phyloP scores from a whole-genome alignment of 64 coral and sea anemone species.

The Anthopleura sola region DNA sequence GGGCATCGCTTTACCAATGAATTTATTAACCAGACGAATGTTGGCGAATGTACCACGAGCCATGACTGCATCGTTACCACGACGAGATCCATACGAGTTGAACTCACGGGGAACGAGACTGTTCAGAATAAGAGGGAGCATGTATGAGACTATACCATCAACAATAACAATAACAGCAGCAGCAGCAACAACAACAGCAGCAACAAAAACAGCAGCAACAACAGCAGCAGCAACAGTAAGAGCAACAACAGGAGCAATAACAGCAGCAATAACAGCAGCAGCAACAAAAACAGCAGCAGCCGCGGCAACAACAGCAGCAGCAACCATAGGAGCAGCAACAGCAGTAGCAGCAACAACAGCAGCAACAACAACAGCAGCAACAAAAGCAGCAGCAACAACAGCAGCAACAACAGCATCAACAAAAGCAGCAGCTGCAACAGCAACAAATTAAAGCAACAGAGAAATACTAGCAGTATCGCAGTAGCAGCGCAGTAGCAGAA shows the following conservation, averaged over 20 bases:
- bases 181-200: background rate
- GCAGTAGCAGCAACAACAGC: background rate
- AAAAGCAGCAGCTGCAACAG: background rate
- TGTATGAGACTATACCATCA: background rate
- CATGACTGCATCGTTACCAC: constrained; percentile 98
- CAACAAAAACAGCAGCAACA: background rate
- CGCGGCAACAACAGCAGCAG: background rate
- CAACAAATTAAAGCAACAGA: background rate
- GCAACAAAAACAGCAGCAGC: background rate
- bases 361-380: background rate
- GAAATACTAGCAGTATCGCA: background rate
- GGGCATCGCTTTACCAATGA: constrained; percentile 93
- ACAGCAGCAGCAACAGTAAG: background rate
- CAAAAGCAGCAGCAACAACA: background rate
- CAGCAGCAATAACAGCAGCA: background rate
- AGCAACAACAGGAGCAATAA: background rate
- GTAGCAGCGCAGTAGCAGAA: too few species aligned
- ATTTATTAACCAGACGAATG: constrained; percentile 93
- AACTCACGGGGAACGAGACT: constrained; percentile 91
- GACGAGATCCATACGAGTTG: constrained; percentile 97
- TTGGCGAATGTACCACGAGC: constrained; percentile 97
- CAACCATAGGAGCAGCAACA: background rate
- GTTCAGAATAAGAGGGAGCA: background rate
- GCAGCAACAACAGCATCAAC: background rate
- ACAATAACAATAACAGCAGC: background rate